Conservation (phyloP, 2,113 vertebrate genomes). For the Rousettus leschenaultii region DNA sequence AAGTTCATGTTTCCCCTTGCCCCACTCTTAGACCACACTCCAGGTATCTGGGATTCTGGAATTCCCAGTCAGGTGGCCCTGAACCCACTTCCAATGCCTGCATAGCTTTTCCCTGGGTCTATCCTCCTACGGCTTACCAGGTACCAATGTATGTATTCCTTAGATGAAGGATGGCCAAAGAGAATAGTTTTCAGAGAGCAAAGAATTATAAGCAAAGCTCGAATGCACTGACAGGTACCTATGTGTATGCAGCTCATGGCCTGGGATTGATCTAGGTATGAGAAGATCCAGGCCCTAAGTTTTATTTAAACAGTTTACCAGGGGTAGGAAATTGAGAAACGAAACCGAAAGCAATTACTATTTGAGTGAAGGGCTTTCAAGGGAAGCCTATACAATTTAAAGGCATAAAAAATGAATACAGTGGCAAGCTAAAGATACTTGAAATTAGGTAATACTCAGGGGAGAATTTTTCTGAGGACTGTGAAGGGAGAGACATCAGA, state of each 20-base stretch:
- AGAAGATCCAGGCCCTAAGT: not conserved
- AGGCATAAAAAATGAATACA: not conserved
- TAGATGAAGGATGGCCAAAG: not conserved
- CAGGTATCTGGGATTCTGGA: not conserved
- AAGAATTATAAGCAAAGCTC: not conserved
- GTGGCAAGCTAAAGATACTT: not conserved
- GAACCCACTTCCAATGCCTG: not conserved
- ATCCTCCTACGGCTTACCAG: too few species aligned
- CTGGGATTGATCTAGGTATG: not conserved
- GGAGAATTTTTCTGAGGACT: not conserved
- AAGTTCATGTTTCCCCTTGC: not conserved
- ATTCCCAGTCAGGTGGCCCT: not conserved
- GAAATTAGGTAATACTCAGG: not conserved
- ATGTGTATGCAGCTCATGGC: accelerated
- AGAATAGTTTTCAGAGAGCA: not conserved
- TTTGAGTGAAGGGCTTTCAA: not conserved
- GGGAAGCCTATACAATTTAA: not conserved
- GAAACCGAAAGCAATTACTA: not conserved
- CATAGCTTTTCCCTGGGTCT: not conserved
- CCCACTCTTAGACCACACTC: not conserved
- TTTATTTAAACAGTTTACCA: not conserved
- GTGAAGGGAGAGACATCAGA: not conserved
- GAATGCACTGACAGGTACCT: not conserved
- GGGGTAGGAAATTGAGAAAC: not conserved
- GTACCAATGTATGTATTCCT: not conserved